These are phyloP conservation scores for Drosophila virilis DNA, from an alignment of 1,140 invertebrate species.

Conservation along the genomic window DNA sequence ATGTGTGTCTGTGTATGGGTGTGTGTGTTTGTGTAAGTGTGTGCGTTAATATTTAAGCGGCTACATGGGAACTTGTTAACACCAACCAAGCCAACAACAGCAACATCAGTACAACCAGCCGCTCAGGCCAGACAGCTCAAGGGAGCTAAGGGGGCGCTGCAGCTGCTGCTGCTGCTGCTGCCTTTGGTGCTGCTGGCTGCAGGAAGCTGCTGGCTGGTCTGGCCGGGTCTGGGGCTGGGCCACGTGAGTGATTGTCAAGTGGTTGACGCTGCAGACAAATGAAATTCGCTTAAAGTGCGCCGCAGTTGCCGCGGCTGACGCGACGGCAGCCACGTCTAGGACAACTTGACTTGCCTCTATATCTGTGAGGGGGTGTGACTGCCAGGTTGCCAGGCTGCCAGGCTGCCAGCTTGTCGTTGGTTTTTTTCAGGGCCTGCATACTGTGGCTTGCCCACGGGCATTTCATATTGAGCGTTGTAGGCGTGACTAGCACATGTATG, in stretches of 20 bases:
- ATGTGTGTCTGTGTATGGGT: constrained; percentile 14
- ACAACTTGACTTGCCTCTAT: constrained; percentile 65
- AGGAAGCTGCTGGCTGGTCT: constrained; percentile 56
- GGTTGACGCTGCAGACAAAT: constrained; percentile 82
- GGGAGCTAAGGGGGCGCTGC: constrained; percentile 2
- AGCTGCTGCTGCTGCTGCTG: constrained; percentile 12
- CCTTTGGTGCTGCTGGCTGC: constrained; percentile 19
- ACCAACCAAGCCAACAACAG: constrained; percentile 54
- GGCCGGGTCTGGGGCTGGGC: constrained; percentile 44
- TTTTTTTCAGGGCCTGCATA: constrained; percentile 22
- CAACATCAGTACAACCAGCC: constrained; percentile 23
- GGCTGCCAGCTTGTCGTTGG: constrained; percentile 29
- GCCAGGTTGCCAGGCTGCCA: constrained; percentile 27
- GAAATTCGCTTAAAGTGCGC: constrained; percentile 80
- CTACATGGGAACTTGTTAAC: constrained; percentile 82
- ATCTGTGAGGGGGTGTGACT: constrained; percentile 62
- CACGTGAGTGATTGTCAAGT: constrained; percentile 82
- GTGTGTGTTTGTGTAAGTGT: constrained; percentile 41
- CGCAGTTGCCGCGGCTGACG: constrained; percentile 42
- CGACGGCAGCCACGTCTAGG: constrained; percentile 51
- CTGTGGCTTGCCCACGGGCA: constrained; percentile 14
- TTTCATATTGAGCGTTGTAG: constrained; percentile 13
- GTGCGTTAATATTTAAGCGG: constrained; percentile 80
- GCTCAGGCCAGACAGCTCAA: background rate
- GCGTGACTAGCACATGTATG: constrained; percentile 17